These are phyloP conservation scores for Eleutherodactylus coqui DNA, from an alignment of 2,797 vertebrate species.

Conservation along the genomic window DNA sequence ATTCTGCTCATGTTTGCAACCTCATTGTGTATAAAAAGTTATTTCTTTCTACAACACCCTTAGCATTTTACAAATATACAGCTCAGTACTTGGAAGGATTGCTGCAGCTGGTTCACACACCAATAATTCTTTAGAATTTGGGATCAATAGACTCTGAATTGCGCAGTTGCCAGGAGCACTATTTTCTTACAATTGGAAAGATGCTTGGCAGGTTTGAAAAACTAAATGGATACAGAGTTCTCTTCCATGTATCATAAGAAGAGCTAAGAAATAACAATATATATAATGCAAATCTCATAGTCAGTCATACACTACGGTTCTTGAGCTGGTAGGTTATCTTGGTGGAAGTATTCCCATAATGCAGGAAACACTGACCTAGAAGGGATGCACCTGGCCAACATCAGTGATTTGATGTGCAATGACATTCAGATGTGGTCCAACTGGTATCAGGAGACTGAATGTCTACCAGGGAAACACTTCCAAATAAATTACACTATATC, in stretches of 20 bases:
- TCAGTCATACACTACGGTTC: not conserved
- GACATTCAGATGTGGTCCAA: not conserved
- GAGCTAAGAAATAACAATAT: constrained; percentile 24
- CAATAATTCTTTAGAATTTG: not conserved
- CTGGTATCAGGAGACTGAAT: not conserved
- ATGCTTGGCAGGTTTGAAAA: not conserved
- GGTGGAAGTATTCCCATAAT: not conserved
- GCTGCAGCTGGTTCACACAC: constrained; percentile 14
- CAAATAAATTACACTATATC: not conserved
- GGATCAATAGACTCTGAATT: constrained; percentile 15
- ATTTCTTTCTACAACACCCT: not conserved
- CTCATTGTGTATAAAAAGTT: not conserved
- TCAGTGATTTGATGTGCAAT: not conserved
- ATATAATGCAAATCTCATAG: not conserved
- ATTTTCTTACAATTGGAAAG: not conserved
- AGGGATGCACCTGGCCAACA: not conserved
- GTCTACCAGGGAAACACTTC: not conserved
- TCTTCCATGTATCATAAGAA: not conserved
- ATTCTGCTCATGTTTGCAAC: not conserved
- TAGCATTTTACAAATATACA: not conserved
- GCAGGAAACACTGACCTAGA: not conserved
- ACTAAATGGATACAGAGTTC: constrained; percentile 8
- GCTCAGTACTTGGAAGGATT: not conserved
- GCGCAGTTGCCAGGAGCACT: constrained; percentile 14
- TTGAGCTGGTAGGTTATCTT: not conserved